Conservation (phyloP, 2,888 invertebrate genomes). For the Helobdella robusta region DNA sequence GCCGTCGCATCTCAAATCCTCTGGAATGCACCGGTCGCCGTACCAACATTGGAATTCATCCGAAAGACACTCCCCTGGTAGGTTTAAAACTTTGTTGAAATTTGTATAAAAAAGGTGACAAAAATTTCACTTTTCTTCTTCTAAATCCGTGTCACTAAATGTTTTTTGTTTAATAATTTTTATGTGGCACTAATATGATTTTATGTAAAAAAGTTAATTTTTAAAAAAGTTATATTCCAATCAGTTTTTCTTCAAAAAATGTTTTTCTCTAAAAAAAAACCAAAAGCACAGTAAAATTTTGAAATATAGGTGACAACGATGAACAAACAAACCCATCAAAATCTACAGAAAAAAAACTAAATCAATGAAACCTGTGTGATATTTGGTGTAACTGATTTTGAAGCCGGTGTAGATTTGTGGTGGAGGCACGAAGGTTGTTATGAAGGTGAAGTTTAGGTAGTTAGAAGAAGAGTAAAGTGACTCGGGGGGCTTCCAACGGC, state of each 20-base stretch:
- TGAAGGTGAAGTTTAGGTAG: slow-evolving; percentile 7
- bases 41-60: neutral
- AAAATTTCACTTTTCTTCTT: neutral
- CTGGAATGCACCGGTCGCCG: slow-evolving; percentile 14
- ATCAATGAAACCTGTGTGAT: slow-evolving; percentile 12
- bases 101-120: neutral
- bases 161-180: neutral
- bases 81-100: neutral
- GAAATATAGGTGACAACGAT: too few relatives aligned
- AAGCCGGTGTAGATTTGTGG: neutral
- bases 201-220: too few relatives aligned
- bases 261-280: neutral
- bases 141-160: neutral
- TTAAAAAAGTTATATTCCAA: too few relatives aligned
- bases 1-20: slow-evolving; percentile 7
- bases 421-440: neutral
- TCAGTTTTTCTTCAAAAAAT: neutral
- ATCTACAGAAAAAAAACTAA: neutral
- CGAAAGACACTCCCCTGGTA: slow-evolving; percentile 8
- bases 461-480: slow-evolving; percentile 21
- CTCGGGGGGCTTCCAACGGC: neutral
- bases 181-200: too few relatives aligned
- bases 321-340: neutral
- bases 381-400: slow-evolving; percentile 15
- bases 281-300: too few relatives aligned